A percentile compares a stretch with the other conserved stretches of the same genome.
phyloP scores from a whole-genome alignment of 2,888 invertebrate genomes.

The Callimorpha dominula region DNA sequence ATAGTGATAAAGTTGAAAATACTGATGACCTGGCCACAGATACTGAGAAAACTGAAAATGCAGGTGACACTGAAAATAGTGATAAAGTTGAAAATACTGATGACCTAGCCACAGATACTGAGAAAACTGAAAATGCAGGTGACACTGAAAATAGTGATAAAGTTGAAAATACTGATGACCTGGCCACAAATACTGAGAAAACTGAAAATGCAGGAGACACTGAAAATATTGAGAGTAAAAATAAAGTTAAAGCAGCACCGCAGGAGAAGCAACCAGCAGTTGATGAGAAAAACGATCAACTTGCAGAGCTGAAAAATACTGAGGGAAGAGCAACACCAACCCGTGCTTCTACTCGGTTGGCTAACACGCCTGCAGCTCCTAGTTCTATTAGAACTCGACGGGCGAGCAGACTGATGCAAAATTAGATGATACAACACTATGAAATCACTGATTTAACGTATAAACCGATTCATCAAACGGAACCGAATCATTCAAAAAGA shows the following conservation, averaged over 20 bases:
- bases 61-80: not conserved
- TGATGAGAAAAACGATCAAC: constrained; percentile 33
- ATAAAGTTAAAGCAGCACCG: not conserved
- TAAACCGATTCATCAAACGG: no score
- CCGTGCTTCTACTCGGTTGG: constrained; percentile 62
- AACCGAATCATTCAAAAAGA: no score
- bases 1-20: not conserved
- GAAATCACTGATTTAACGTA: not conserved
- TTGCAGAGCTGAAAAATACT: constrained; percentile 43
- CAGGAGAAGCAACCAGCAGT: constrained; percentile 14
- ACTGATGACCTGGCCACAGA: not conserved
- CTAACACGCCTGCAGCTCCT: constrained; percentile 58
- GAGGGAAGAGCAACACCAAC: constrained; percentile 58
- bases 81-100: not conserved
- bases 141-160: not conserved
- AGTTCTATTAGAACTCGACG: constrained; percentile 69
- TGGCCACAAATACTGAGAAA: not conserved
- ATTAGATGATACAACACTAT: constrained; percentile 33
- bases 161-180: not conserved
- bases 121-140: not conserved
- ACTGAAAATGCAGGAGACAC: not conserved
- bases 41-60: not conserved
- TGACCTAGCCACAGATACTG: not conserved
- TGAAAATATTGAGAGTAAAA: not conserved
- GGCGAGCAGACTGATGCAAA: constrained; percentile 64